phyloP scores from a whole-genome alignment of 2,797 vertebrate genomes.

The Neosalanx taihuensis region DNA sequence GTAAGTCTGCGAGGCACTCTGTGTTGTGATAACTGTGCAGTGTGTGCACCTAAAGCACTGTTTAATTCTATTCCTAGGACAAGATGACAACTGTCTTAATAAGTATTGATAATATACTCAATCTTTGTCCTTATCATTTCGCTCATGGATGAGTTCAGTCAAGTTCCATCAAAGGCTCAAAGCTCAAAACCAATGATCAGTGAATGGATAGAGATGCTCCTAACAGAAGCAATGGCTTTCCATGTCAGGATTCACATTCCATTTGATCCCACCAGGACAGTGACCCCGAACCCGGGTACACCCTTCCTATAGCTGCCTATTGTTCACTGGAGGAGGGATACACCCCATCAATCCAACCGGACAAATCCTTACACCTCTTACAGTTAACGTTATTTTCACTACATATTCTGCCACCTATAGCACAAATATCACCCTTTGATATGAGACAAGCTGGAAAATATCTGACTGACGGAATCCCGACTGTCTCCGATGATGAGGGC shows the following conservation, averaged over 20 bases:
- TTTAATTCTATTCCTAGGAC: too few species aligned
- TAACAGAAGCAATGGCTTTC: neutral
- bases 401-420: neutral
- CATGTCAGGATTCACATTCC: neutral
- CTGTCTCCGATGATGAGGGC: constrained; percentile 43
- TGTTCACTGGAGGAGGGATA: neutral
- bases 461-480: constrained; percentile 30
- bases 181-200: neutral
- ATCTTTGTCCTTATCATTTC: neutral
- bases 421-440: neutral
- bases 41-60: neutral
- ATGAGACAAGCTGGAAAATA: constrained; percentile 36
- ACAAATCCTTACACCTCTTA: neutral
- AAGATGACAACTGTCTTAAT: too few species aligned
- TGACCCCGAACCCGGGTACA: too few species aligned
- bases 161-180: neutral
- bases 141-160: neutral
- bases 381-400: neutral
- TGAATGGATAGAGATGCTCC: too few species aligned
- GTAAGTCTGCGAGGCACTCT: constrained; percentile 45
- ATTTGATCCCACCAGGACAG: neutral
- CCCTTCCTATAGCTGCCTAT: neutral
- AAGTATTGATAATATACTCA: neutral
- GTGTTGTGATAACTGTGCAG: constrained; percentile 1
- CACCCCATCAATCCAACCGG: neutral